Base-by-base conservation (phyloP, 2,888 invertebrate species). In the Eristalis tenax region DNA sequence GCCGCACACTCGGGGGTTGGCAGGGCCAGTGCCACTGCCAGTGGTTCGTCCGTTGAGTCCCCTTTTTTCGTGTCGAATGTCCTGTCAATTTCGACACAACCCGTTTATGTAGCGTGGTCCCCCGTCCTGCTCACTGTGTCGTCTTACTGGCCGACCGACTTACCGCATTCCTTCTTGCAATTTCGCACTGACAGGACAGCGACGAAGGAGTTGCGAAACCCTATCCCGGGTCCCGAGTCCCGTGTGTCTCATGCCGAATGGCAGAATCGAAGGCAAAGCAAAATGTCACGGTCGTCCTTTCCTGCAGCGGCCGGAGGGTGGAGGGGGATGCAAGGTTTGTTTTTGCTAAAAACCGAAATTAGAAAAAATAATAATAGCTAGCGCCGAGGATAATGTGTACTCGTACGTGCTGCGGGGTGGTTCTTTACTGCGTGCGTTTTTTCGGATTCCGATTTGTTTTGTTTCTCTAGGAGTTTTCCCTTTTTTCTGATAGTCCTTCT, bases 11-110 rank as follows among this genome's bases (percentile, higher is more conserved):
- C 56, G 64, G 57, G 69, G 64, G 35, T 65, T 59, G n/a, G n/a
- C n/a, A n/a, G n/a, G n/a, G n/a, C 32, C 32, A 26, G 26, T 32
- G 38, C 38, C 38, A 38, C 32, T 57, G 59, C n/a, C 26, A 50
- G 50, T 32, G 32, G 32, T 22, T 5, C 11, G 26, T 8, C 22
- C 59, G 5, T 32, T 32, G 59, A 86, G 75, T 78, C 83, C 83
- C 57, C 18, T 50, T 18, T 18, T 76, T 69, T 56, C 73, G 69
- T 71, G 71, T 23, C 68, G 35, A 79, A 87, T 87, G 83, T 87
- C 83, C 87, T 87, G 87, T 87, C 87, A 83, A 83, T 76, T 73
- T 87, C 66, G 87, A 87, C 79, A 79, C 71, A 83, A 87, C 86
- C 86, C 86, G 86, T 87, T 86, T 73, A 74, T 40, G 56, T 77